Base-by-base conservation (phyloP, 1,140 invertebrate genomes). In the Drosophila varians region DNA sequence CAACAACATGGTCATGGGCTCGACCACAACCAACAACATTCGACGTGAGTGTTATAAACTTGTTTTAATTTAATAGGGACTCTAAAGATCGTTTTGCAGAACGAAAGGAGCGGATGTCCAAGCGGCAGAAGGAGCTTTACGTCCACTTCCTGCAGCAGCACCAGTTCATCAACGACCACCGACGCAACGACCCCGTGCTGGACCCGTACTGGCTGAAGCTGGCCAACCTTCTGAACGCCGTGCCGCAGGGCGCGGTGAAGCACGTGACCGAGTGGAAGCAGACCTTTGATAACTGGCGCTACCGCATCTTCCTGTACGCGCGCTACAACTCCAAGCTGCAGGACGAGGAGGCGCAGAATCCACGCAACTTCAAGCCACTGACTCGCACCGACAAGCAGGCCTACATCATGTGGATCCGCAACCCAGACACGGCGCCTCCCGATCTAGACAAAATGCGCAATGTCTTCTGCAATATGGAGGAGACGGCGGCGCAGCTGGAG, bases 181-280 rank as follows among this genome's bases (percentile, higher is more conserved):
- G 88, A 2, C 83, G 89, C 36, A 90, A 90, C 42, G 89, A 90
- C 55, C 89, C 89, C 1, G 74, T 82, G 46, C 64, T 90, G 5
- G 89, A 90, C 56, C 76, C 80, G 1, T 90, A 89, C 64, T 90
- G 89, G 89, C 48, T 83, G 4, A 90, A 90, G 49, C 66, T 90
- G 62, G 80, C 89, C 4, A 87, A 90, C 51, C 66, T 90, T 8
- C 47, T 90, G 14, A 90, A 90, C 25, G 77, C 83, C 1, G 83
- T 90, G 68, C 89, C 89, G 1, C 88, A 90, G 61, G 89, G 89
- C 14, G 89, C 89, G 9, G 80, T 90, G 1, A 90, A 90, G 47
- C 83, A 89, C 52, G 84, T 90, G 49, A 89, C 79, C 34, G 89
- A 90, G 54, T 90, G 89, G 89, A 90, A 90, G 47, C 89, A 90